Evolutionary conservation across 92 coral and sea anemone species (phyloP), one percentile per base, ranked within the genome.

Genomic region (Desmophyllum pertusum): DNA sequence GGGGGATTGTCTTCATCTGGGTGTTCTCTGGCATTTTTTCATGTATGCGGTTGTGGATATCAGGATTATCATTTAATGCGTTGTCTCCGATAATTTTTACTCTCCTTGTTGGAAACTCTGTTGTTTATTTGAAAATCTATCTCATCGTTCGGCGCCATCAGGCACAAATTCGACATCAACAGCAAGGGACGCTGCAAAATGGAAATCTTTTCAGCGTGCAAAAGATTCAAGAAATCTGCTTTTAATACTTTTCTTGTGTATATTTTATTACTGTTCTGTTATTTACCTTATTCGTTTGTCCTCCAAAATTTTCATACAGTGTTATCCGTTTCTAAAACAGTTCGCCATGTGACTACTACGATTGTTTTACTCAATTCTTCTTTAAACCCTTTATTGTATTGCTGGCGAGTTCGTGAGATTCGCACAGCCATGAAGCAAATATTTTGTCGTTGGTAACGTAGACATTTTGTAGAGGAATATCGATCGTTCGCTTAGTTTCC

Each of bases 401-500:
- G 59, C 77, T 73, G 77, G 77, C 77, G 77, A 42, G 59, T 73
- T 73, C 77, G 61, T 3, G 77, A 73, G 43, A 45, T 73, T 18
- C 61, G 38, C 21, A 48, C 39, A 25, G 61, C 61, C 59, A 25
- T 45, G 57, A 73, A 29, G 48, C 77, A 48, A n/a, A 0, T 43
- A 10, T n/a, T 73, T 42, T 73, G 77, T 9, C 36, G 40, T 25
- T 7, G 21, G 45, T 18, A 53, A 18, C 19, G 19, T 18, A 48
- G 52, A 52, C 59, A 19, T 14, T n/a, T n/a, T n/a, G n/a, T n/a
- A n/a, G n/a, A n/a, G n/a, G n/a, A n/a, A n/a, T n/a, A n/a, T n/a
- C n/a, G n/a, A n/a, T n/a, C n/a, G n/a, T n/a, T n/a, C n/a, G n/a
- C n/a, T n/a, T n/a, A n/a, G n/a, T n/a, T n/a, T n/a, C n/a, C 4